These are phyloP conservation scores for Biston stratarius DNA, from an alignment of 2,888 invertebrate species.

Conservation along the genomic window DNA sequence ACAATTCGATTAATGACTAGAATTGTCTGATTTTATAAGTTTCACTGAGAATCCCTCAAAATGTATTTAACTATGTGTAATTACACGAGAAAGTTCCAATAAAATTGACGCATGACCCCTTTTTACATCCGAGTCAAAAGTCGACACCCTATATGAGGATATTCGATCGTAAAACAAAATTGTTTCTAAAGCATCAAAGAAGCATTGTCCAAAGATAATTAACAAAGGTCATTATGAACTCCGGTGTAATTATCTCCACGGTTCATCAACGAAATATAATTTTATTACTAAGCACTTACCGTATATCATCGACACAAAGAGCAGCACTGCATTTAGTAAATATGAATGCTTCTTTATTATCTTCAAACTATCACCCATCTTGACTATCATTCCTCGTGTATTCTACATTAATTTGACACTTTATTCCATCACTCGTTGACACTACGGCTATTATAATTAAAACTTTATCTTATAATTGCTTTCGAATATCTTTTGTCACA, in stretches of 20 bases:
- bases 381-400: conserved; percentile 55
- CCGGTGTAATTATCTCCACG: conserved; percentile 49
- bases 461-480: conserved; percentile 50
- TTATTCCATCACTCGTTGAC: conserved; percentile 71
- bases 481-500: conserved; percentile 65
- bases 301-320: conserved; percentile 78
- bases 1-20: no score
- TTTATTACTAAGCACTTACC: conserved; percentile 65
- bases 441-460: conserved; percentile 55
- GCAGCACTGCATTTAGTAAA: conserved; percentile 74
- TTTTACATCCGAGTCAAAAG: background rate
- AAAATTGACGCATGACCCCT: background rate
- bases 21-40: no score
- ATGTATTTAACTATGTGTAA: no score
- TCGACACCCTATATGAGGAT: background rate
- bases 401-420: conserved; percentile 72
- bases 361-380: conserved; percentile 75
- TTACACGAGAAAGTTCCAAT: no score
- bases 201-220: conserved; percentile 24
- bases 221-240: conserved; percentile 34
- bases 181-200: background rate
- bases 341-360: conserved; percentile 76
- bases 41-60: no score
- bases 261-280: conserved; percentile 52
- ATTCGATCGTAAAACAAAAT: conserved; percentile 9